These are phyloP conservation scores for Phengaris arion DNA, from an alignment of 2,888 invertebrate species.

Conservation along the genomic window DNA sequence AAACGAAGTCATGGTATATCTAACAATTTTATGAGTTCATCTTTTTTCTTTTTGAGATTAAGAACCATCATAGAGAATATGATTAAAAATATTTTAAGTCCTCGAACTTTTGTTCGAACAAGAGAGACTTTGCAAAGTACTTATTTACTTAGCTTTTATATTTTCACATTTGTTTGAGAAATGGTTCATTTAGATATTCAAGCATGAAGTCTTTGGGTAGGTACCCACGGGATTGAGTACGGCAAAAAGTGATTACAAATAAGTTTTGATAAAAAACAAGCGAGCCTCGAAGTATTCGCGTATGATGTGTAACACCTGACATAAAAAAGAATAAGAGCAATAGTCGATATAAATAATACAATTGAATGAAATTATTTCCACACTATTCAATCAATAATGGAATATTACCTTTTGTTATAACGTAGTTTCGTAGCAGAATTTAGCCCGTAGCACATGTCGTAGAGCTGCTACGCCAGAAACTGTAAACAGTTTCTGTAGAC, in stretches of 20 bases:
- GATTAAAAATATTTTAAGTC: constrained; percentile 10
- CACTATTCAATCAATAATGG: too few species aligned
- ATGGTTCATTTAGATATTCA: background rate
- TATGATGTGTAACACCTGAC: too few species aligned
- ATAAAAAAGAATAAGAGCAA: too few species aligned
- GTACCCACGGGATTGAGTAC: background rate
- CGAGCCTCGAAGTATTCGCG: background rate
- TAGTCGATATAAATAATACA: too few species aligned
- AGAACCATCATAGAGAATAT: constrained; percentile 3
- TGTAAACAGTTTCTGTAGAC: background rate
- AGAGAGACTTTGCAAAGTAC: background rate
- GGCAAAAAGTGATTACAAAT: too few species aligned
- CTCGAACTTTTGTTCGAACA: background rate
- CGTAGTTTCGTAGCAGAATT: background rate
- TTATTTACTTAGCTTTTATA: constrained; percentile 9
- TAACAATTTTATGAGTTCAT: background rate
- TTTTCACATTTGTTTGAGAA: background rate
- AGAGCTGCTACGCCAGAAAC: background rate
- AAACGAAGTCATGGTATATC: background rate
- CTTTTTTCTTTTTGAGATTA: background rate
- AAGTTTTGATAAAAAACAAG: too few species aligned
- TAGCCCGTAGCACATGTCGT: background rate
- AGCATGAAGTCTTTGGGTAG: background rate
- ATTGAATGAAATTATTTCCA: too few species aligned
- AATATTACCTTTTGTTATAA: too few species aligned